These are phyloP conservation scores for Delia radicum DNA, from an alignment of 1,140 invertebrate genomes.

Conservation along the genomic window DNA sequence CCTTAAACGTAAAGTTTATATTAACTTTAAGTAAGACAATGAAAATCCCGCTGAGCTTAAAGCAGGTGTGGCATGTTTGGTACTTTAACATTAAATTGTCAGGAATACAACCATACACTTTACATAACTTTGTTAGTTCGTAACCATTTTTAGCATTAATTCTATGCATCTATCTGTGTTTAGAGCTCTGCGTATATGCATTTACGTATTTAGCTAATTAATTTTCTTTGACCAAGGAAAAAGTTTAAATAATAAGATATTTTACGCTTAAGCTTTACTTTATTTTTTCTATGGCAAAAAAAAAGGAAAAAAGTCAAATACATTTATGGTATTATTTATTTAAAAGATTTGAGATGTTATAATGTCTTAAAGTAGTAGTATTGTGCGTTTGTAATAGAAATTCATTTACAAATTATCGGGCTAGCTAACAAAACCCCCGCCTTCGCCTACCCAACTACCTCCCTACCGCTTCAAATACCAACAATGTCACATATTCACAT, in stretches of 20 bases:
- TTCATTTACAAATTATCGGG: neutral
- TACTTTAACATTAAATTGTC: neutral
- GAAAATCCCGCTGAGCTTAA: neutral
- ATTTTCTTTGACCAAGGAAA: neutral
- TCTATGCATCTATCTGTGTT: neutral
- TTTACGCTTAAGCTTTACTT: neutral
- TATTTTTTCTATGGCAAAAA: neutral
- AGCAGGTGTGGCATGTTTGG: neutral
- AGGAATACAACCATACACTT: neutral
- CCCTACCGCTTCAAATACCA: neutral
- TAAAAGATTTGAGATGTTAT: conserved; percentile 16
- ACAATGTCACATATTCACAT: neutral
- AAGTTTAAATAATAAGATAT: conserved; percentile 12
- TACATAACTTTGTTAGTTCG: neutral
- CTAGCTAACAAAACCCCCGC: neutral
- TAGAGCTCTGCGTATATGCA: neutral
- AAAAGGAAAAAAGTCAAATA: neutral
- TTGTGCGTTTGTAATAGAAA: neutral
- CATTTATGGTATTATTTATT: conserved; percentile 22
- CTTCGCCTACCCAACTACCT: neutral
- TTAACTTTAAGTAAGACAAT: too few species aligned
- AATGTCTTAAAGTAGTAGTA: neutral
- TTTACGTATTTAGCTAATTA: neutral
- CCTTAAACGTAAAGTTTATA: too few species aligned
- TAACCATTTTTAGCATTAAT: neutral